phyloP scores from a whole-genome alignment of 2,113 vertebrate species.

The Calidris pugnax region DNA sequence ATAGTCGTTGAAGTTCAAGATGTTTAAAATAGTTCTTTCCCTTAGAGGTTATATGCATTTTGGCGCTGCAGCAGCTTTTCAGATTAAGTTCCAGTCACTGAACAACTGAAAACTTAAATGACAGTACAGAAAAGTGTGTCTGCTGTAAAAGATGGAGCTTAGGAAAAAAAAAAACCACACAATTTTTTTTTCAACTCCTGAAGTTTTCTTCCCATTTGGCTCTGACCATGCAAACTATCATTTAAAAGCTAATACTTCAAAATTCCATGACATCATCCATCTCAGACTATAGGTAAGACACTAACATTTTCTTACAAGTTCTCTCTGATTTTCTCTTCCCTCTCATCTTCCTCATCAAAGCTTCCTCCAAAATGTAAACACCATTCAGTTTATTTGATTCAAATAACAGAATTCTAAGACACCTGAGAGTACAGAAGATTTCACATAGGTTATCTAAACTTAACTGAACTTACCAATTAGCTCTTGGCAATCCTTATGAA shows the following conservation, averaged over 20 bases:
- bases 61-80: neutral
- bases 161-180: neutral
- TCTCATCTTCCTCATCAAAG: neutral
- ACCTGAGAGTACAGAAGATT: neutral
- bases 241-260: neutral
- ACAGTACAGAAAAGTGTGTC: neutral
- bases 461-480: constrained; percentile 85
- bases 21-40: neutral
- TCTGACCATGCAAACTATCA: neutral
- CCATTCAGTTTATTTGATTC: neutral
- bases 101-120: neutral
- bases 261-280: neutral
- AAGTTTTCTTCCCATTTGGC: neutral
- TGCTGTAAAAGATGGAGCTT: neutral
- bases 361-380: neutral
- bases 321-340: neutral
- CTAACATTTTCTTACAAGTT: neutral
- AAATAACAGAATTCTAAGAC: neutral
- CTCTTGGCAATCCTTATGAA: constrained; percentile 89
- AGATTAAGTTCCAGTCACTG: neutral
- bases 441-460: neutral
- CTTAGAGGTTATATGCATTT: neutral
- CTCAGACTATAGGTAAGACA: neutral
- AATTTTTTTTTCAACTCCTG: neutral
- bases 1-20: neutral